phyloP scores from a whole-genome alignment of 2,797 vertebrate genomes.

The Valencia hispanica region DNA sequence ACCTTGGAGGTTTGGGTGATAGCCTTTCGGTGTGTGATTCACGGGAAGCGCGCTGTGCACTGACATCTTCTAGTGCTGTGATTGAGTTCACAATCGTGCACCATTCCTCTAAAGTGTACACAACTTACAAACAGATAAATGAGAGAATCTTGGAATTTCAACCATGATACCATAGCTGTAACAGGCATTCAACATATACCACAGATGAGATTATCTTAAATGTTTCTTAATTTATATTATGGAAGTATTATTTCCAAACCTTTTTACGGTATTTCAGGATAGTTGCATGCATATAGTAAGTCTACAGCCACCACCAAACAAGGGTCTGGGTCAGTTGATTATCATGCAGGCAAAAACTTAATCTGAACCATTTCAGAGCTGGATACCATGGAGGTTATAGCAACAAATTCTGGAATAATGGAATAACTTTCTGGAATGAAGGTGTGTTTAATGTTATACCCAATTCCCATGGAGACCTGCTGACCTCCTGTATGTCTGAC shows the following conservation, averaged over 20 bases:
- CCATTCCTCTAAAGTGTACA: slow-evolving; percentile 70
- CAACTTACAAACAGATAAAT: slow-evolving; percentile 75
- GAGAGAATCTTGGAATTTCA: slow-evolving; percentile 67
- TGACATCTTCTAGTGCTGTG: slow-evolving; percentile 77
- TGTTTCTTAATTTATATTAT: slow-evolving; percentile 19
- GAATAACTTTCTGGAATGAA: neutral
- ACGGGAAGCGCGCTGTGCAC: slow-evolving; percentile 74
- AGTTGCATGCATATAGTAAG: neutral
- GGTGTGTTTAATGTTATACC: too few relatives aligned
- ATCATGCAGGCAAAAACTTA: neutral
- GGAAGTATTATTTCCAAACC: neutral
- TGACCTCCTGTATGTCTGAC: neutral
- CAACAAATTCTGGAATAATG: neutral
- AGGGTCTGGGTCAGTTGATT: neutral
- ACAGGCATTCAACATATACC: slow-evolving; percentile 26
- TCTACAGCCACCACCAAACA: neutral
- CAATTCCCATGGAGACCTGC: neutral
- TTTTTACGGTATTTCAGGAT: slow-evolving; percentile 20
- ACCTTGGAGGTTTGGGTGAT: slow-evolving; percentile 85
- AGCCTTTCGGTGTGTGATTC: slow-evolving; percentile 84
- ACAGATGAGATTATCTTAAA: slow-evolving; percentile 53
- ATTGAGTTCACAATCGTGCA: slow-evolving; percentile 82
- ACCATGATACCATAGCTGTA: slow-evolving; percentile 45
- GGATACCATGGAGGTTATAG: neutral
- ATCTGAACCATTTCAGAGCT: neutral